A percentile compares a stretch with the other conserved stretches of the same genome.
phyloP scores from a whole-genome alignment of 1,140 invertebrate genomes.

The Drosophila serrata region DNA sequence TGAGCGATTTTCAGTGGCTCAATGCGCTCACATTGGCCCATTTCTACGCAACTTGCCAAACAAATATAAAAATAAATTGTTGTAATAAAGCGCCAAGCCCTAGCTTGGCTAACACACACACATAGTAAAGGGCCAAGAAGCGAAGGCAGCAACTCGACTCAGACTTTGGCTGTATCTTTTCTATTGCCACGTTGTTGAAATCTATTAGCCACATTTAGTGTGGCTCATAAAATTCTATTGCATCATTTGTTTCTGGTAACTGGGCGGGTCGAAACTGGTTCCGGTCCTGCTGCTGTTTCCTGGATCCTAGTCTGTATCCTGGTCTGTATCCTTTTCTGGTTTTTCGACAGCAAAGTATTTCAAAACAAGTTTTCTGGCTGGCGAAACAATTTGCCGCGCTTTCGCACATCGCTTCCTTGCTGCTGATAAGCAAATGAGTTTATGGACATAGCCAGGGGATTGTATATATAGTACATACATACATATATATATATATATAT shows the following conservation, averaged over 20 bases:
- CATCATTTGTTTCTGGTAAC: constrained; percentile 82
- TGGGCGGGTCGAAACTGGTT: constrained; percentile 37
- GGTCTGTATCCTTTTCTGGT: constrained; percentile 48
- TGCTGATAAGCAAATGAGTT: constrained; percentile 78
- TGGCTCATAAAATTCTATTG: constrained; percentile 84
- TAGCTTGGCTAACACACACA: constrained; percentile 36
- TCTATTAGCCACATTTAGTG: constrained; percentile 84
- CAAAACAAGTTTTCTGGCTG: constrained; percentile 75
- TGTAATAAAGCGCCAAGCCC: constrained; percentile 65
- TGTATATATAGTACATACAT: constrained; percentile 6
- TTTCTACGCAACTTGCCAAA: constrained; percentile 82
- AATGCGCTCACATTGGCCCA: constrained; percentile 65
- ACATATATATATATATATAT: background rate
- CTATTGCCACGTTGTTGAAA: constrained; percentile 84
- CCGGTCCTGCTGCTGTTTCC: constrained; percentile 17
- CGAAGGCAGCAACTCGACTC: constrained; percentile 56
- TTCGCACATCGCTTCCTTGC: constrained; percentile 42
- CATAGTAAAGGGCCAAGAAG: constrained; percentile 18
- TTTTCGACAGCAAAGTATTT: constrained; percentile 65
- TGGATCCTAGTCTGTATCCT: constrained; percentile 14
- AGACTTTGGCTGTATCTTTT: constrained; percentile 80
- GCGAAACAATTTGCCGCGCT: constrained; percentile 70
- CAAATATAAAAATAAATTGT: constrained; percentile 84
- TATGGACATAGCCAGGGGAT: constrained; percentile 62
- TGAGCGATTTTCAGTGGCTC: constrained; percentile 71